phyloP scores from a whole-genome alignment of 2,888 invertebrate species.

The Tipula unca region DNA sequence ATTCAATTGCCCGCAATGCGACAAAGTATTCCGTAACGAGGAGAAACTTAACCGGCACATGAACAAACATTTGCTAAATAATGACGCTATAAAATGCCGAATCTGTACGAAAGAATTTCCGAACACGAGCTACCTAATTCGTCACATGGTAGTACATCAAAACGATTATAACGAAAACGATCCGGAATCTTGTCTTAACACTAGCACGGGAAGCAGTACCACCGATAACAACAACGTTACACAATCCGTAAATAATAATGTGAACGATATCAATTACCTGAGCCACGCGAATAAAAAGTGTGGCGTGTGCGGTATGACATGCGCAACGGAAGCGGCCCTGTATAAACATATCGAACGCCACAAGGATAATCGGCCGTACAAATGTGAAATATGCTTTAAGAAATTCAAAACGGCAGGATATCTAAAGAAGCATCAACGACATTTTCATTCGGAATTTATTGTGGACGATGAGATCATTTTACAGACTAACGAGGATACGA shows the following conservation, averaged over 20 bases:
- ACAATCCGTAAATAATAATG: neutral
- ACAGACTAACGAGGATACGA: neutral
- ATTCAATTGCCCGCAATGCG: neutral
- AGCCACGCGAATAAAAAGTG: neutral
- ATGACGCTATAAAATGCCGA: neutral
- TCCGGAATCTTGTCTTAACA: neutral
- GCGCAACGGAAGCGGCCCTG: neutral
- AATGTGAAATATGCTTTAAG: conserved; percentile 9
- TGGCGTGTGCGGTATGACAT: neutral
- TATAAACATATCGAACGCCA: neutral
- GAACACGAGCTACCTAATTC: neutral
- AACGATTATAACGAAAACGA: neutral
- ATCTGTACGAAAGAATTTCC: neutral
- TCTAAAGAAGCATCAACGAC: neutral
- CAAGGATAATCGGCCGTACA: neutral
- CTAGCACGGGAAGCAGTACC: neutral
- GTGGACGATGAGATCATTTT: neutral
- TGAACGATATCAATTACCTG: neutral
- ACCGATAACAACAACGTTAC: neutral
- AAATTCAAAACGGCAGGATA: neutral
- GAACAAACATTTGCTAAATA: neutral
- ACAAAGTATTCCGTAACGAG: neutral
- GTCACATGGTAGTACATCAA: neutral
- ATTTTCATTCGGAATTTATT: neutral
- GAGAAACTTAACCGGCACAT: neutral